Conservation (phyloP, 2,113 vertebrate genomes). For the Scomber japonicus region DNA sequence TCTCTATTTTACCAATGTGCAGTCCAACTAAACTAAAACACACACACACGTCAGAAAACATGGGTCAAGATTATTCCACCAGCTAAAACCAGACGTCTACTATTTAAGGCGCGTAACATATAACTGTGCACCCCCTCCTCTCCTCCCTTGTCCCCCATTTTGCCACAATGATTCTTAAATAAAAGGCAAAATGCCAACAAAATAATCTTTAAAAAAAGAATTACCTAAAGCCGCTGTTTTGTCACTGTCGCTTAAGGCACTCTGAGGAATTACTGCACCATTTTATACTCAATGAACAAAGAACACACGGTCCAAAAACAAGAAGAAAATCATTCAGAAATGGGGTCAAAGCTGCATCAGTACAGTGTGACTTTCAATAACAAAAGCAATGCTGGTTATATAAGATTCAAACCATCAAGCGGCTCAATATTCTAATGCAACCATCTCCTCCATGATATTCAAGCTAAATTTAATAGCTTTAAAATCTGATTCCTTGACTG, state of each 20-base stretch:
- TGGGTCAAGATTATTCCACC: conserved; percentile 27
- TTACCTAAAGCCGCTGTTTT: conserved; percentile 56
- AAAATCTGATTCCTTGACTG: conserved; percentile 24
- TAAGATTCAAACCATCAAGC: conserved; percentile 29
- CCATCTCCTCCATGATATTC: conserved; percentile 20
- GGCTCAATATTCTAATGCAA: conserved; percentile 44
- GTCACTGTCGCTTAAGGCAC: conserved; percentile 42
- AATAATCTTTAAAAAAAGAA: not conserved
- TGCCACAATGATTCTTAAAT: too few species aligned
- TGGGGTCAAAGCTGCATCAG: conserved; percentile 18
- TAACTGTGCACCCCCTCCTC: too few species aligned
- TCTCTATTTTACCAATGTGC: not conserved
- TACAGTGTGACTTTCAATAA: conserved; percentile 7
- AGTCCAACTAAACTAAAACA: not conserved
- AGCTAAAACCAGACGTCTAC: not conserved
- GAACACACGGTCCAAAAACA: conserved; percentile 19
- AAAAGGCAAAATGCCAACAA: too few species aligned
- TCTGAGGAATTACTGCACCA: conserved; percentile 53
- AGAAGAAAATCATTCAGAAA: conserved; percentile 28
- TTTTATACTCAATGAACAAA: conserved; percentile 19
- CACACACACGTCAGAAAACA: not conserved
- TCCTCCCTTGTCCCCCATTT: too few species aligned
- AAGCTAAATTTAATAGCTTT: conserved; percentile 13
- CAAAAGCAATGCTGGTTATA: conserved; percentile 10
- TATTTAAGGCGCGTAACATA: too few species aligned